Conservation (phyloP, 2,113 vertebrate genomes). For the Cynocephalus volans region DNA sequence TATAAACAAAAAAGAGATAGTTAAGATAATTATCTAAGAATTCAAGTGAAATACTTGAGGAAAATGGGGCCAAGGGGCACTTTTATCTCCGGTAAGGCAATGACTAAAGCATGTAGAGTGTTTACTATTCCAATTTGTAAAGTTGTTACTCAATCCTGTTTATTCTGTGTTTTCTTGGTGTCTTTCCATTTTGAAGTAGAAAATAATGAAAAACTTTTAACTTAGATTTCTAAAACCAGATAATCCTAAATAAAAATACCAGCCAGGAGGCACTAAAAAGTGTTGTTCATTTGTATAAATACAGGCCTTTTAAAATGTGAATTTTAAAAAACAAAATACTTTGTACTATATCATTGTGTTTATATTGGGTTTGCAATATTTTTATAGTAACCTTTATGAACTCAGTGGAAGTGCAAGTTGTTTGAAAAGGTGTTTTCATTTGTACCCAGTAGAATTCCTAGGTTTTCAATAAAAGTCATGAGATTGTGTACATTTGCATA, state of each 20-base stretch:
- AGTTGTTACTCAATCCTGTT: constrained; percentile 59
- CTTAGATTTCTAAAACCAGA: constrained; percentile 61
- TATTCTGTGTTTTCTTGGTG: neutral
- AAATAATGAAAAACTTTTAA: constrained; percentile 66
- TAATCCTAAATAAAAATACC: constrained; percentile 55
- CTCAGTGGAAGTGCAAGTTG: neutral
- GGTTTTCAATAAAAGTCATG: neutral
- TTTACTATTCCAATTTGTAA: constrained; percentile 42
- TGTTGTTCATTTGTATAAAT: constrained; percentile 71
- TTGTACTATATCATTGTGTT: constrained; percentile 72
- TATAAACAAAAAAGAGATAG: neutral
- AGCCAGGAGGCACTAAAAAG: neutral
- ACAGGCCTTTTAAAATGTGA: constrained; percentile 66
- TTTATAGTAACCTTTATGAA: constrained; percentile 64
- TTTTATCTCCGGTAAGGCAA: constrained; percentile 58
- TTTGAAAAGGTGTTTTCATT: constrained; percentile 69
- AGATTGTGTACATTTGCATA: constrained; percentile 48
- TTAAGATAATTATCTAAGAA: constrained; percentile 66
- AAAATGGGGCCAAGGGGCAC: neutral
- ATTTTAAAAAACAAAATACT: constrained; percentile 51
- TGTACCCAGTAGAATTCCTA: constrained; percentile 25
- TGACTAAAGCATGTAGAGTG: constrained; percentile 35
- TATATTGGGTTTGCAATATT: constrained; percentile 72
- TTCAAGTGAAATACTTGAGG: constrained; percentile 37
- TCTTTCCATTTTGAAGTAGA: constrained; percentile 63